Conservation (phyloP, 2,797 vertebrate genomes). For the Molossus alvarezi region DNA sequence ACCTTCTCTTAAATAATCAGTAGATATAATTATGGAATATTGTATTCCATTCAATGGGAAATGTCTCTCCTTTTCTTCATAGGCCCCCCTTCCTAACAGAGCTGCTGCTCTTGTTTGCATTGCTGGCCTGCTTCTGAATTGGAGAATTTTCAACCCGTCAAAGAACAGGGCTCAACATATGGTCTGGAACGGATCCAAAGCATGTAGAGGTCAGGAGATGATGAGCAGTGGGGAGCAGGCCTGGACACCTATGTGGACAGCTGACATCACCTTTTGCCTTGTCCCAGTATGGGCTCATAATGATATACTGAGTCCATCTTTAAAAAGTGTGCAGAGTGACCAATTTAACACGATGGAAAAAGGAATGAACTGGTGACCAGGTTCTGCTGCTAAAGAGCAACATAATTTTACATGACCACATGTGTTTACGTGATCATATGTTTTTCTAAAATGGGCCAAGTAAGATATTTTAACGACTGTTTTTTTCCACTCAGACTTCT, state of each 20-base stretch:
- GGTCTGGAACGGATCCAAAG: not conserved
- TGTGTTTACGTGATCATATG: not conserved
- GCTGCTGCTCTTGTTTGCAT: not conserved
- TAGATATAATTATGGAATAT: not conserved
- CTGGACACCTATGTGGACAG: not conserved
- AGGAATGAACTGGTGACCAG: not conserved
- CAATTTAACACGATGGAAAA: not conserved
- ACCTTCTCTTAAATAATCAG: conserved; percentile 45
- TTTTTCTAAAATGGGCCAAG: conserved; percentile 26
- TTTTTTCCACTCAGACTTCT: conserved; percentile 15
- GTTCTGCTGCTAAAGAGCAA: not conserved
- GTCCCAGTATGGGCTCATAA: not conserved
- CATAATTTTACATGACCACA: not conserved
- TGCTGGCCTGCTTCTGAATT: conserved; percentile 33
- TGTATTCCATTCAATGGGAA: not conserved
- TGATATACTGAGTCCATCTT: not conserved
- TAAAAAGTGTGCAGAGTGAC: not conserved
- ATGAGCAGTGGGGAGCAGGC: not conserved
- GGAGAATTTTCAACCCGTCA: conserved; percentile 10
- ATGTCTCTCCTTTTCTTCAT: not conserved
- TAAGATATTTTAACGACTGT: not conserved
- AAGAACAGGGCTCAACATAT: not conserved
- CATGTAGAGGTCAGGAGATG: not conserved
- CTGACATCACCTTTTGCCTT: not conserved
- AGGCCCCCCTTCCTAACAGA: not conserved